Base-by-base conservation (phyloP, 2,797 vertebrate species). In the Synaphobranchus kaupii region DNA sequence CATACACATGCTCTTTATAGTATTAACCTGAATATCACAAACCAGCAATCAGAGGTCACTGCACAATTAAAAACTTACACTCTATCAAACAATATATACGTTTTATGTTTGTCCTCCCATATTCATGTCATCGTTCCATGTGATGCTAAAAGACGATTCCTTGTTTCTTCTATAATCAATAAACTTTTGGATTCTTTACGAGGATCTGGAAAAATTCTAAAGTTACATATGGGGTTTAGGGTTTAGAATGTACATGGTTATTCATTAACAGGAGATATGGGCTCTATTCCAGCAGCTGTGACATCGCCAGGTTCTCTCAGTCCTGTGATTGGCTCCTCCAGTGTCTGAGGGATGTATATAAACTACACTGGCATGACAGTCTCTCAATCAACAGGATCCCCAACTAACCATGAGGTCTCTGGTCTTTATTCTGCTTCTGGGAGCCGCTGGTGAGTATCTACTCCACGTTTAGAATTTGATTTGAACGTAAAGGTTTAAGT, bases 381-480 rank as follows among this genome's bases (percentile, higher is more conserved):
- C 22, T 56, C 10, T 17, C n/a, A 60, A 47, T 60, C 83, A 2
- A 84, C 52, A 84, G 83, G 31, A 84, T 84, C 83, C 28, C 83
- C 28, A 85, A 85, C 44, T 31, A 2, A 20, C 4, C 34, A 76
- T 68, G 9, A 0, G 0, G 52, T 48, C 1, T 0, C 60, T 85
- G 84, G 47, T 85, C 39, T 85, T 85, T 15, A 80, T 63, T 56
- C 87, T 76, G 50, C 78, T 78, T 31, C 78, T 83, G 83, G 58
- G 84, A 52, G 78, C 47, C 39, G 84, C 60, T 52, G 31, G 84
- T 85, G 58, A 71, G 82, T 58, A 34, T 34, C 34, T 9, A 76
- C 71, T 17, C 10, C 31, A 44, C 2, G 48, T 48, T 80, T 47
- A 22, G 5, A 44, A 2, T 9, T 73, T 31, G 12, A n/a, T 8